A percentile compares a stretch with the other conserved stretches of the same genome.
phyloP scores from a whole-genome alignment of 2,113 vertebrate genomes.

The Pedionomus torquatus region DNA sequence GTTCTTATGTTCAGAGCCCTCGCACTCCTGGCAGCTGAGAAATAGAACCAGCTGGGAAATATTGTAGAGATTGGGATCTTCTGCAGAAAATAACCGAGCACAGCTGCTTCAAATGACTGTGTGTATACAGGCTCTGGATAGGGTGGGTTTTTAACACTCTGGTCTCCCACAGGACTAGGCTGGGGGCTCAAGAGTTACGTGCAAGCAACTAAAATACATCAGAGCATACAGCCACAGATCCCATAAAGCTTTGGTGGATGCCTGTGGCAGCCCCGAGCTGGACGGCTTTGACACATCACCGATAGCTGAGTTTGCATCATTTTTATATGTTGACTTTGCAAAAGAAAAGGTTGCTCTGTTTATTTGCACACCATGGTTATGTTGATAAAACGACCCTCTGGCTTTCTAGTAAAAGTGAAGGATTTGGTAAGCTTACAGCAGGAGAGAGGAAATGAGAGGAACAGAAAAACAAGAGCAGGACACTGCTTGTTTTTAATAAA shows the following conservation, averaged over 20 bases:
- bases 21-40: background rate
- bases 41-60: background rate
- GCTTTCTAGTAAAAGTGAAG: background rate
- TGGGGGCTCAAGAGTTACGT: background rate
- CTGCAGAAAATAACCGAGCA: background rate
- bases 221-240: background rate
- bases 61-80: background rate
- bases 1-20: background rate
- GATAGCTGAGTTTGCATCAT: background rate
- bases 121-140: background rate
- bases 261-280: background rate
- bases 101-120: background rate
- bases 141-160: background rate
- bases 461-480: background rate
- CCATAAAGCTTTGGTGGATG: background rate
- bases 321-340: background rate
- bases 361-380: background rate
- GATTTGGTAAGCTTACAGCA: background rate
- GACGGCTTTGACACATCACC: background rate
- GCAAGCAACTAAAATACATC: background rate
- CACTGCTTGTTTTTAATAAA: conserved; percentile 46
- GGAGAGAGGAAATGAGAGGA: background rate
- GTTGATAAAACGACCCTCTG: background rate
- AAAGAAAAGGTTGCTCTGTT: background rate
- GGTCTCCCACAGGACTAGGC: background rate